Conservation (phyloP, 35 echinoderm and acorn worm genomes). For the Holothuria glaberrima region DNA sequence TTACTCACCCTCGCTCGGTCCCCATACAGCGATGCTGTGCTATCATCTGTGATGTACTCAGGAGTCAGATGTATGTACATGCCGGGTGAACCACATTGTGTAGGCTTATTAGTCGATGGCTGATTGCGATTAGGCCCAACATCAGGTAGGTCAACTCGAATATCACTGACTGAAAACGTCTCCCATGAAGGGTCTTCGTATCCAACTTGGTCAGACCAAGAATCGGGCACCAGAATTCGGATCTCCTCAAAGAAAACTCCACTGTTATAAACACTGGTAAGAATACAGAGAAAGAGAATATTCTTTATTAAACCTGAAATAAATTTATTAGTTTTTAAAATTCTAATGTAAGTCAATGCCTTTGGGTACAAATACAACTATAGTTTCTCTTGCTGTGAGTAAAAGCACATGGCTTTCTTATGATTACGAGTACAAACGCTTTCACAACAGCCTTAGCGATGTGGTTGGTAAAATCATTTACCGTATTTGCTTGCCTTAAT, state of each 20-base stretch:
- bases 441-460: too few species aligned
- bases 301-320: too few species aligned
- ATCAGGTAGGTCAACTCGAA: background rate
- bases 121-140: constrained; percentile 24
- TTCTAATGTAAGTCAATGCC: too few species aligned
- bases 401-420: too few species aligned
- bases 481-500: too few species aligned
- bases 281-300: background rate
- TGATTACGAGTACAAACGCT: too few species aligned
- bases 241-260: constrained; percentile 49
- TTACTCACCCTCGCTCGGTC: constrained; percentile 18
- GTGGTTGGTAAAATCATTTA: too few species aligned
- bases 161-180: constrained; percentile 11
- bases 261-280: background rate
- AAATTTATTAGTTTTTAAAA: too few species aligned
- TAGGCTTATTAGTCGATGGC: constrained; percentile 38
- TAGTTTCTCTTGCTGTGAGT: too few species aligned
- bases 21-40: background rate
- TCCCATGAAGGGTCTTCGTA: constrained; percentile 24
- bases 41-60: constrained; percentile 12
- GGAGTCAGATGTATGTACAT: constrained; percentile 36
- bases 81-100: constrained; percentile 22
- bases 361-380: too few species aligned
- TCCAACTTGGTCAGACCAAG: background rate
- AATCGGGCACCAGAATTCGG: constrained; percentile 18